These are phyloP conservation scores for Syrmaticus mikado DNA, from an alignment of 2,113 vertebrate genomes.

Conservation along the genomic window DNA sequence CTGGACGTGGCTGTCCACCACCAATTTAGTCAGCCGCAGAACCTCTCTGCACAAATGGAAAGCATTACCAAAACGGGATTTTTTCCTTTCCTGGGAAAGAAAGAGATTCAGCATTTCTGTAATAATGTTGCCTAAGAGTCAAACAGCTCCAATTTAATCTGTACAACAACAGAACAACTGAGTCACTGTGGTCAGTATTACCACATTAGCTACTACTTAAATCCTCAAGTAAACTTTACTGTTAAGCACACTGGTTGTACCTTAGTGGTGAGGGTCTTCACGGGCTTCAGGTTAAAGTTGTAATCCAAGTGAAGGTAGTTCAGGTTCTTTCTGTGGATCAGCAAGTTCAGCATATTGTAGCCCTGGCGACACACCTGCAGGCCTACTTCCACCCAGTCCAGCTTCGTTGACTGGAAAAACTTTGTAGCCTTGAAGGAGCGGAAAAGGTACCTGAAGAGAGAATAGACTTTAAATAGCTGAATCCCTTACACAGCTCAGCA, in stretches of 20 bases:
- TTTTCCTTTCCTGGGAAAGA: constrained; percentile 90
- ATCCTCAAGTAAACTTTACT: neutral
- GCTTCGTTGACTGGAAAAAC: constrained; percentile 98
- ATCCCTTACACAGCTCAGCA: neutral
- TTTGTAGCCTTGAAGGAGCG: constrained; percentile 99
- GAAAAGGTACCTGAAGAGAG: constrained; percentile 89
- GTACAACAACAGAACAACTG: neutral
- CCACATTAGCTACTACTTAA: too few relatives aligned
- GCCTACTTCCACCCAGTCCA: constrained; percentile 99
- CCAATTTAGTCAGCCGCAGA: constrained; percentile 94
- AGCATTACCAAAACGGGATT: constrained; percentile 96
- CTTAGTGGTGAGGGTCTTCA: constrained; percentile 99
- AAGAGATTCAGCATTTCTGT: neutral
- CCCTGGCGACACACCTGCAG: constrained; percentile 98
- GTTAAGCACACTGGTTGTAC: constrained; percentile 52
- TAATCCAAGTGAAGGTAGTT: constrained; percentile 99
- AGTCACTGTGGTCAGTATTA: neutral
- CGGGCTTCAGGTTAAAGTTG: constrained; percentile 98
- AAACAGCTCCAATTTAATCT: neutral
- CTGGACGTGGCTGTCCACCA: constrained; percentile 98
- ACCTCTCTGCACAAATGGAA: constrained; percentile 98
- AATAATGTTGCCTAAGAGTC: neutral
- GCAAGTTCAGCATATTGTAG: constrained; percentile 99
- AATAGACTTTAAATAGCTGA: neutral
- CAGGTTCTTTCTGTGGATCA: constrained; percentile 98